Conservation (phyloP, 2,888 invertebrate species). For the Tigriopus californicus region DNA sequence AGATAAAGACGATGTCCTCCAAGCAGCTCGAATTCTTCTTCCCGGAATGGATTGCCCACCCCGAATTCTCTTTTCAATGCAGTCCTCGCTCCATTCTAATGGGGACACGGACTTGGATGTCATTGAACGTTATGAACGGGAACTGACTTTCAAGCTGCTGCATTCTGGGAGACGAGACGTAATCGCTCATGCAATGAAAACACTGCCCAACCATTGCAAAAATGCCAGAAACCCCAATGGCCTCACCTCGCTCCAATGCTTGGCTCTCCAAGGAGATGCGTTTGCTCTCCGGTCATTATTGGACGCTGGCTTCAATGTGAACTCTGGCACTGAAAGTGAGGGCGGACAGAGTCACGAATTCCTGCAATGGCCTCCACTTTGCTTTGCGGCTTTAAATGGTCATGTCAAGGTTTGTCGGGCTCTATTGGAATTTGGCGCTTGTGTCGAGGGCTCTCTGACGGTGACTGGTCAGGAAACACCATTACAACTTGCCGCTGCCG, state of each 20-base stretch:
- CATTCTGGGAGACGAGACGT: constrained; percentile 59
- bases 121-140: constrained; percentile 16
- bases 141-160: constrained; percentile 56
- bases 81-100: no score
- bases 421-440: constrained; percentile 50
- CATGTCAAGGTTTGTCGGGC: constrained; percentile 52
- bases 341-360: constrained; percentile 30
- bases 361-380: constrained; percentile 70
- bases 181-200: constrained; percentile 50
- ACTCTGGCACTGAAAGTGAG: constrained; percentile 43
- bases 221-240: constrained; percentile 61
- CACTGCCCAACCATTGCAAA: constrained; percentile 41
- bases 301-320: constrained; percentile 59
- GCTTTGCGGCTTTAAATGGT: constrained; percentile 47
- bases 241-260: constrained; percentile 62
- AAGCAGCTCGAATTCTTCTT: constrained; percentile 61
- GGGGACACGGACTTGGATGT: constrained; percentile 5
- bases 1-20: constrained; percentile 69
- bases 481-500: constrained; percentile 63
- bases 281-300: constrained; percentile 48
- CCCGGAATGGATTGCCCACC: constrained; percentile 71
- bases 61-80: not conserved
- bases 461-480: constrained; percentile 73
- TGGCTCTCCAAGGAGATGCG: constrained; percentile 59
- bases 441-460: constrained; percentile 65